phyloP scores from a whole-genome alignment of 2,797 vertebrate species.

The Xiphorhynchus erythropygius region DNA sequence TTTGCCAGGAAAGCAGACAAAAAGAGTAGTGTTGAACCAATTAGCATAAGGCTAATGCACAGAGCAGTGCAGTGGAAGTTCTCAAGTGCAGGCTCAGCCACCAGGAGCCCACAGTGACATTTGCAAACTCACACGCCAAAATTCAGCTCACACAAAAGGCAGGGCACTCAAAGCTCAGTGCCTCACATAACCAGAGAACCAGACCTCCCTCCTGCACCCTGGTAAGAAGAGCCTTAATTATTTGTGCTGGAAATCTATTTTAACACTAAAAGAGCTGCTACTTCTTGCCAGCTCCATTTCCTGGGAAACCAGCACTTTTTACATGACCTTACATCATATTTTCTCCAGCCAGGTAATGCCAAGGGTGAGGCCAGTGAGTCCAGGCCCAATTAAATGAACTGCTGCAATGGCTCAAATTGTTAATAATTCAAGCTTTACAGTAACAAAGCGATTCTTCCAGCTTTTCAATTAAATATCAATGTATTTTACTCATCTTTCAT shows the following conservation, averaged over 20 bases:
- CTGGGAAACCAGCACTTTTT: not conserved
- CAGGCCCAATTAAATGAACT: not conserved
- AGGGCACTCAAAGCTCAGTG: not conserved
- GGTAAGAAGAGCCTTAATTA: not conserved
- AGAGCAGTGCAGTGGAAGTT: not conserved
- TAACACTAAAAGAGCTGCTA: not conserved
- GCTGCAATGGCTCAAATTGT: not conserved
- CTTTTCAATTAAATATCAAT: not conserved
- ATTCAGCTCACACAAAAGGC: not conserved
- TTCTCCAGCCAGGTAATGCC: not conserved
- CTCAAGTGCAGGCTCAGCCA: not conserved
- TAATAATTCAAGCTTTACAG: constrained; percentile 15
- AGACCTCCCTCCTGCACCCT: not conserved
- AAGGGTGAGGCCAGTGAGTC: not conserved
- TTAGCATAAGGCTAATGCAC: not conserved
- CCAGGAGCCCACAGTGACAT: not conserved
- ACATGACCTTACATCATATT: not conserved
- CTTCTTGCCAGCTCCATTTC: not conserved
- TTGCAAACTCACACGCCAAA: not conserved
- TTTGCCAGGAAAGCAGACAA: not conserved
- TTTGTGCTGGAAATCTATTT: not conserved
- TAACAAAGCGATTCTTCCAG: not conserved
- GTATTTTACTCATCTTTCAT: not conserved
- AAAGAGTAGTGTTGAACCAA: not conserved
- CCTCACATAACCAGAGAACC: not conserved